Evolutionary conservation across 2,888 invertebrate species (phyloP).

Genomic region (Nephrocerus scutellatus): DNA sequence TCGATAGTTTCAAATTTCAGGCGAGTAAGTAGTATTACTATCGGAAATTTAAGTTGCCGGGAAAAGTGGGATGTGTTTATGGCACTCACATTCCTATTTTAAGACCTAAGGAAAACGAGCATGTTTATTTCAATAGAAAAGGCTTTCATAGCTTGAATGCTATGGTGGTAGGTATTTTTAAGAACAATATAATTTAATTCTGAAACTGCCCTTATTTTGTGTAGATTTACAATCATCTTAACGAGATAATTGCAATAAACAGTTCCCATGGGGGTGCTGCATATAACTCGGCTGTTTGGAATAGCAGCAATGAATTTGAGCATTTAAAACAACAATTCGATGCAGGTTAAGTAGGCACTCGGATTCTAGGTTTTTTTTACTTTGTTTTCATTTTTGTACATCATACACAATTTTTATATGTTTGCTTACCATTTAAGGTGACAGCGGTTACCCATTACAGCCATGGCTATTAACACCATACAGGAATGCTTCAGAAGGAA

Average conservation of each 20-base stretch:
- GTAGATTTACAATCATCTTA: slow-evolving; percentile 7
- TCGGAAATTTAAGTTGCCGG: neutral
- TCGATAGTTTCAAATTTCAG: slow-evolving; percentile 1
- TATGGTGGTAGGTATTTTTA: slow-evolving; percentile 5
- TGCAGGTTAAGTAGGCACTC: slow-evolving; percentile 4
- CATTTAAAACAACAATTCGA: neutral
- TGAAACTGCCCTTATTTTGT: neutral
- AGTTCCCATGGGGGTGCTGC: slow-evolving; percentile 2
- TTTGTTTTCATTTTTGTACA: slow-evolving; percentile 2
- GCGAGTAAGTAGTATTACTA: slow-evolving; percentile 4
- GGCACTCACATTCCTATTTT: too few species aligned
- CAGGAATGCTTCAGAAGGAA: slow-evolving; percentile 4
- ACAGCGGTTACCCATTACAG: too few species aligned
- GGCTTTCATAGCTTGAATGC: slow-evolving; percentile 8
- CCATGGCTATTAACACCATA: slow-evolving; percentile 2
- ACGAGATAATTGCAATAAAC: neutral
- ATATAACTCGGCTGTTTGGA: slow-evolving; percentile 8
- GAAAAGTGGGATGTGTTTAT: too few species aligned
- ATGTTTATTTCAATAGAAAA: slow-evolving; percentile 10
- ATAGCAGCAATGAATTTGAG: slow-evolving; percentile 6
- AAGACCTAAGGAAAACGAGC: too few species aligned
- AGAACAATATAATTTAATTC: neutral
- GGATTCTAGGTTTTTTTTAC: slow-evolving; percentile 4
- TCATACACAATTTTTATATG: neutral
- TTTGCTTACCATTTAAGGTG: too few species aligned